Evolutionary conservation across 2,797 vertebrate species (phyloP), one percentile per base, ranked within the genome.

Genomic region (Eutrigla gurnardus): DNA sequence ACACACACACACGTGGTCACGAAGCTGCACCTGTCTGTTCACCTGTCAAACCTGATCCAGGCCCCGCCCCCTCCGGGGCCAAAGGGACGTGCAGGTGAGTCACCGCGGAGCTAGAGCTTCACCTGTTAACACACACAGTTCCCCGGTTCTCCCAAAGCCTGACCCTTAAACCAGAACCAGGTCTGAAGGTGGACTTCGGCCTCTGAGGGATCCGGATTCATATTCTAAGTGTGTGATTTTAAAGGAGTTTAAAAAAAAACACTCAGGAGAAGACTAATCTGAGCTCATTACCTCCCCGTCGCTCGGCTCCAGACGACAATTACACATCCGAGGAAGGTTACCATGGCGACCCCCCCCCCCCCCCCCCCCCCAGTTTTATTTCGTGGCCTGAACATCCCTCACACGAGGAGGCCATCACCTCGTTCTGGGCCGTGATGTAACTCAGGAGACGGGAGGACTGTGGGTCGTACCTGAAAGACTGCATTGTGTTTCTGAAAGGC

Each of bases 21-120:
- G 60, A 75, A 81, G 79, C 73, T 92, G 82, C 92, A 89, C 91
- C 88, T 90, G 85, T 81, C 82, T 79, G 77, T 66, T 76, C 83
- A 92, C 92, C 86, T 91, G 93, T 75, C 88, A 93, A 95, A 94
- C 95, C 90, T 84, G 93, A 93, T 95, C 82, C 78, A 77, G 70
- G 86, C 46, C 12, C 77, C 89, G 89, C 87, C 85, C 68, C 85
- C 80, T 83, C 78, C 1, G 0, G 6, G 25, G 71, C 37, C 66
- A n/a, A 59, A 60, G 81, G 87, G 77, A 87, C 78, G 49, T 67
- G 43, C 33, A 17, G 49, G 78, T 67, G 70, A 40, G 75, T 84
- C 76, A 80, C 70, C 12, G 61, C 36, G 53, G 68, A 25, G 25
- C 25, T 25, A 1, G 2, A 25, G 25, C 25, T 25, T 25, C 25